These are phyloP conservation scores for Dicaeum eximium DNA, from an alignment of 2,113 vertebrate species.

Conservation along the genomic window DNA sequence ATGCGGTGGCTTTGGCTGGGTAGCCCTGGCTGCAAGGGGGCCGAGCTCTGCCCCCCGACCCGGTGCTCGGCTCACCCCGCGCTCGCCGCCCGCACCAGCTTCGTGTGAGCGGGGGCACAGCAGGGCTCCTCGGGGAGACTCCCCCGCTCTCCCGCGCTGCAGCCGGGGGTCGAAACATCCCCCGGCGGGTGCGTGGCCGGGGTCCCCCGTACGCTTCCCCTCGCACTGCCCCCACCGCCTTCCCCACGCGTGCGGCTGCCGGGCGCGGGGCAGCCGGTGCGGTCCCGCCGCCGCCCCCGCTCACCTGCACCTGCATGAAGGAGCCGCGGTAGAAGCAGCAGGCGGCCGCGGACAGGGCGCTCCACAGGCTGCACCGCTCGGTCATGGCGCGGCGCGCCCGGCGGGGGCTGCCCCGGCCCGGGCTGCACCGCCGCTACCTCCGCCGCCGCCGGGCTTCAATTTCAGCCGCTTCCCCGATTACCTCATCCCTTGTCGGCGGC, in stretches of 20 bases:
- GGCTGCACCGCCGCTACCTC: conserved; percentile 47
- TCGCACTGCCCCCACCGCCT: neutral
- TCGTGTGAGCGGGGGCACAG: neutral
- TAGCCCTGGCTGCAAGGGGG: neutral
- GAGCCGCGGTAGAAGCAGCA: conserved; percentile 99
- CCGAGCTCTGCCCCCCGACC: neutral
- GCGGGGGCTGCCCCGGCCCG: neutral
- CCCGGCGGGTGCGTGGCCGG: neutral
- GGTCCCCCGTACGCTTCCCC: neutral
- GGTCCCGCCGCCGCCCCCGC: conserved; percentile 36
- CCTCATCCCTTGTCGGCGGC: conserved; percentile 73
- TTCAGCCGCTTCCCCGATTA: conserved; percentile 77
- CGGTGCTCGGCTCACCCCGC: neutral
- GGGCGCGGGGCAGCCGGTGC: neutral
- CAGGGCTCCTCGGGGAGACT: neutral
- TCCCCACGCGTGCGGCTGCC: neutral
- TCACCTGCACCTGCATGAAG: conserved; percentile 99
- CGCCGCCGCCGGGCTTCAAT: conserved; percentile 58
- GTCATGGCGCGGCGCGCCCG: conserved; percentile 77
- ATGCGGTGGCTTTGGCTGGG: neutral
- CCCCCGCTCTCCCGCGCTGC: neutral
- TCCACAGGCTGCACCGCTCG: conserved; percentile 96
- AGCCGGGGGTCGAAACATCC: neutral
- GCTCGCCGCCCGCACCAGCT: neutral
- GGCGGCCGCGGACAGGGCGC: conserved; percentile 93